These are phyloP conservation scores for Diabrotica virgifera DNA, from an alignment of 1,140 invertebrate genomes.

Conservation along the genomic window DNA sequence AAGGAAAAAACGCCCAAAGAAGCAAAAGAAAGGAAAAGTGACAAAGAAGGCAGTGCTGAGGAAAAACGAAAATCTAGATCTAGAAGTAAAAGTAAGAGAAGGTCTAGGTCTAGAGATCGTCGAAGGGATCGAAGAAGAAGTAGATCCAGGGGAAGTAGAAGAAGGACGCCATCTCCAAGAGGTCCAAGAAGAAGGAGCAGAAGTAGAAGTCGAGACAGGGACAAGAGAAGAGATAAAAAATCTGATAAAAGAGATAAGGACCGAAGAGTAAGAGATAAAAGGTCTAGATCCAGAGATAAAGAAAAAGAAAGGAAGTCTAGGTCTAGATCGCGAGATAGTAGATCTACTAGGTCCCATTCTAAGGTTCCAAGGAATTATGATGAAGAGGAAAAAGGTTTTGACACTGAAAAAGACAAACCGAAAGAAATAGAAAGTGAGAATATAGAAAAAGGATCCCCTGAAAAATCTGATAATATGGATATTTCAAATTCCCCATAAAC, in stretches of 20 bases:
- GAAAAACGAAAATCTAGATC: constrained; percentile 45
- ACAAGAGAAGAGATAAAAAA: constrained; percentile 36
- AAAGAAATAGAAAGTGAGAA: constrained; percentile 30
- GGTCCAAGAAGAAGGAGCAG: constrained; percentile 32
- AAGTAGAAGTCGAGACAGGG: constrained; percentile 37
- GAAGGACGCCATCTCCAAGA: constrained; percentile 28
- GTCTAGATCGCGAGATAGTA: constrained; percentile 15
- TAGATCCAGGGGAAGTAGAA: constrained; percentile 42
- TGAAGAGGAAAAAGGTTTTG: constrained; percentile 54
- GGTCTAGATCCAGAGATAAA: constrained; percentile 22
- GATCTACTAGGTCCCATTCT: constrained; percentile 32
- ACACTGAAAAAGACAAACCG: constrained; percentile 39
- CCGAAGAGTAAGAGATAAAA: constrained; percentile 32
- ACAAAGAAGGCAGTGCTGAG: constrained; percentile 39
- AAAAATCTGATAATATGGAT: constrained; percentile 60
- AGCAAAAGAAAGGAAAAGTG: constrained; percentile 41
- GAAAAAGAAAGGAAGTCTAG: constrained; percentile 35
- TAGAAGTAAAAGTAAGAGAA: constrained; percentile 47
- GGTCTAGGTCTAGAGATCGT: constrained; percentile 47
- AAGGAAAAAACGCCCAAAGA: constrained; percentile 32
- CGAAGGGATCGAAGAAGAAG: constrained; percentile 50
- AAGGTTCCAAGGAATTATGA: constrained; percentile 55
- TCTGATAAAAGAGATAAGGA: constrained; percentile 30
- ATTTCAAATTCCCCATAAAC: constrained; percentile 52
- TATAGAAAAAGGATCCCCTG: constrained; percentile 48